A percentile compares a stretch with the other conserved stretches of the same genome.
Conservation (phyloP, 1,140 invertebrate genomes). For the Calliphora vicina region DNA sequence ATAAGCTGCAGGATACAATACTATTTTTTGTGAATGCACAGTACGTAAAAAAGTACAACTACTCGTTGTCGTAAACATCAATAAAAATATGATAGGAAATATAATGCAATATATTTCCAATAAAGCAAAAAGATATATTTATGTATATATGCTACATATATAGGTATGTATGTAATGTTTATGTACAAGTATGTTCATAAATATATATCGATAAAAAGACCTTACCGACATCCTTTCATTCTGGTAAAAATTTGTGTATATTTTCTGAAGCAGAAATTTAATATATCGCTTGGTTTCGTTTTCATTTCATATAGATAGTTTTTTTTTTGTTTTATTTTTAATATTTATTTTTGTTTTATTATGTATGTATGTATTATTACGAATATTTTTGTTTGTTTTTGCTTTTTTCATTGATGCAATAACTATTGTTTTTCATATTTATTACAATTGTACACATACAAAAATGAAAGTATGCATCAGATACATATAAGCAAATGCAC, state of each 20-base stretch:
- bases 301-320: background rate
- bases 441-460: background rate
- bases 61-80: background rate
- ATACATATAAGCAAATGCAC: background rate
- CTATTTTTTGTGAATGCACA: background rate
- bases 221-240: background rate
- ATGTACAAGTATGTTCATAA: background rate
- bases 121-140: background rate
- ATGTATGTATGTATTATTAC: background rate
- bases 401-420: background rate
- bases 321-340: background rate
- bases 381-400: background rate
- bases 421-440: background rate
- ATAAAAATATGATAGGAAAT: background rate
- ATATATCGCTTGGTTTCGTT: background rate
- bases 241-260: background rate
- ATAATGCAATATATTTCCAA: constrained; percentile 1
- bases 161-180: no score
- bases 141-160: background rate
- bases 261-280: constrained; percentile 1
- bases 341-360: background rate
- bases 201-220: background rate
- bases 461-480: background rate
- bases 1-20: background rate
- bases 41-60: background rate